A percentile compares a stretch with the other conserved stretches of the same genome.
Conservation (phyloP, 2,888 invertebrate genomes). For the Eristalis pertinax region DNA sequence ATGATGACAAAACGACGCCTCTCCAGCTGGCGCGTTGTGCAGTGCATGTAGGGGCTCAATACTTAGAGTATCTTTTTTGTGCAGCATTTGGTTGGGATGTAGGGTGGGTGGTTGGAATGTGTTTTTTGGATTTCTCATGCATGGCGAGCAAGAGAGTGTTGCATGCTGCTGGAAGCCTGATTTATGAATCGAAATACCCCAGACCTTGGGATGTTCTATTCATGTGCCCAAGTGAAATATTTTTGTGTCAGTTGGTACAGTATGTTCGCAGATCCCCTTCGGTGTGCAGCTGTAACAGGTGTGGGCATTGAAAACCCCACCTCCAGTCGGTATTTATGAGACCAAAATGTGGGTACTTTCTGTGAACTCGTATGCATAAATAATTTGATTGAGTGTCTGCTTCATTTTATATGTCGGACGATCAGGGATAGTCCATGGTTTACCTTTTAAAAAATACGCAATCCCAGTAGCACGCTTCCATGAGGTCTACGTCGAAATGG, state of each 20-base stretch:
- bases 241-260: not conserved
- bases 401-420: no score
- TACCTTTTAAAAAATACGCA: no score
- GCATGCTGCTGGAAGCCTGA: constrained; percentile 13
- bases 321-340: not conserved
- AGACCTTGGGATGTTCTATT: constrained; percentile 5
- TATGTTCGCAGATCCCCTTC: no score
- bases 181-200: not conserved
- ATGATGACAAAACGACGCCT: constrained; percentile 3
- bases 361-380: not conserved
- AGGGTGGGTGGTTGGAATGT: not conserved
- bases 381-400: not conserved
- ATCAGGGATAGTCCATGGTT: no score
- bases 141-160: not conserved
- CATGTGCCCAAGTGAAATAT: constrained; percentile 17
- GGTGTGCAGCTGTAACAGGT: not conserved
- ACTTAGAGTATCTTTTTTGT: constrained; percentile 2
- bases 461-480: no score
- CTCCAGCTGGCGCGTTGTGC: not conserved
- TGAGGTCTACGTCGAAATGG: no score
- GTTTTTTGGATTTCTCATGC: not conserved
- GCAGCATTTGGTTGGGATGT: not conserved
- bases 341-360: no score
- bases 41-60: constrained; percentile 11
- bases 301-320: not conserved